These are phyloP conservation scores for Camponotus floridanus DNA, from an alignment of 1,140 invertebrate species.

Conservation along the genomic window DNA sequence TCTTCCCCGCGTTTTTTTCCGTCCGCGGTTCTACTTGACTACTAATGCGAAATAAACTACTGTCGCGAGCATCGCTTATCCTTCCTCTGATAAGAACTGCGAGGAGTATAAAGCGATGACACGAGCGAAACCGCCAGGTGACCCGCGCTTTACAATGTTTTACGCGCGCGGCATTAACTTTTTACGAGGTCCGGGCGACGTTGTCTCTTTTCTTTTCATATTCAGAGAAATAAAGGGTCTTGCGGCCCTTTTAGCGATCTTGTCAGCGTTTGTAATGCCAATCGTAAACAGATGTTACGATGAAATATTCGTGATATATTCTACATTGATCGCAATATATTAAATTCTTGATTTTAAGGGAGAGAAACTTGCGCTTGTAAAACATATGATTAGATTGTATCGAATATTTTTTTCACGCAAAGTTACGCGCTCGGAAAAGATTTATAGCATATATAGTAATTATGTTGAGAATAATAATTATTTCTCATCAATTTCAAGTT, in stretches of 20 bases:
- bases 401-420: neutral
- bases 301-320: neutral
- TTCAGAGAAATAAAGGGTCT: neutral
- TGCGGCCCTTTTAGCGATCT: neutral
- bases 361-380: neutral
- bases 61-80: slow-evolving; percentile 28
- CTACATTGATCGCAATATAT: neutral
- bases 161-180: slow-evolving; percentile 40
- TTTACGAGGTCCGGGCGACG: slow-evolving; percentile 30
- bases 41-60: slow-evolving; percentile 57
- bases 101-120: slow-evolving; percentile 48
- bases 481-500: neutral
- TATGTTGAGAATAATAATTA: neutral
- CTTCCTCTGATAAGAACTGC: slow-evolving; percentile 34
- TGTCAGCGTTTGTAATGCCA: slow-evolving; percentile 18
- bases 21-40: slow-evolving; percentile 31
- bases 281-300: neutral
- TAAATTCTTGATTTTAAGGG: neutral
- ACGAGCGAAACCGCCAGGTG: slow-evolving; percentile 19
- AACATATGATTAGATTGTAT: neutral
- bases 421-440: neutral
- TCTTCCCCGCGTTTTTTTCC: neutral
- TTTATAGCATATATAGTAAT: neutral
- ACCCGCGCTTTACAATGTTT: slow-evolving; percentile 38
- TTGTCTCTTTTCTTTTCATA: slow-evolving; percentile 15